Base-by-base conservation (phyloP, 2,888 invertebrate genomes). In the Aphidoletes aphidimyza region DNA sequence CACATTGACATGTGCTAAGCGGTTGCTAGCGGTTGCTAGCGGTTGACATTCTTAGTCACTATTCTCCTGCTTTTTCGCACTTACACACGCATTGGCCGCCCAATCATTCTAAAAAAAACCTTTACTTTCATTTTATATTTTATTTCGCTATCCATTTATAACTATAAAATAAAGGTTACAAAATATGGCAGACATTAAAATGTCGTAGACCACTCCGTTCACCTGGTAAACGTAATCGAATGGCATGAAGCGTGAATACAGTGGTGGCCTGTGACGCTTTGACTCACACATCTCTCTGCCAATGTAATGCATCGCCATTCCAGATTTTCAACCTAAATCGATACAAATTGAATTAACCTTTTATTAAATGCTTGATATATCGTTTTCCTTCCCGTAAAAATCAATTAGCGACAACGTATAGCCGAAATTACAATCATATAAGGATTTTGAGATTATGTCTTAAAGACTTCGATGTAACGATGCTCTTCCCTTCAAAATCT, bases 321-420 rank as follows among this genome's bases (percentile, higher is more conserved):
- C 14, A 30, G 69, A 34, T 69, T 69, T 9, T 30, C 26, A 5
- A 17, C 34, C 6, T 30, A 69, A n/a, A 69, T 69, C 34, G 69
- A 1, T 69, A n/a, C 17, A 3, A 30, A 26, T 34, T 69, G 5
- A 69, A 69, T 69, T 30, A 69, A 69, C 30, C 69, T 69, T 69
- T 34, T 69, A 69, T 69, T 69, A 69, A 69, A 69, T 30, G 69
- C 17, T 69, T 69, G 30, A 69, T 69, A 69, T 69, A 54, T 54
- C 54, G n/a, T n/a, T n/a, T n/a, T n/a, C n/a, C n/a, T n/a, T 19
- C 47, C 22, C 54, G 22, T 54, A 69, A 69, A 69, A 69, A 69
- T 69, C 69, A 11, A 69, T 69, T 69, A 69, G 54, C 54, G 54
- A 54, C 54, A 54, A 54, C 9, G 9, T 47, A 47, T n/a, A 47